Base-by-base conservation (phyloP, 1,140 invertebrate species). In the Ericerus pela region DNA sequence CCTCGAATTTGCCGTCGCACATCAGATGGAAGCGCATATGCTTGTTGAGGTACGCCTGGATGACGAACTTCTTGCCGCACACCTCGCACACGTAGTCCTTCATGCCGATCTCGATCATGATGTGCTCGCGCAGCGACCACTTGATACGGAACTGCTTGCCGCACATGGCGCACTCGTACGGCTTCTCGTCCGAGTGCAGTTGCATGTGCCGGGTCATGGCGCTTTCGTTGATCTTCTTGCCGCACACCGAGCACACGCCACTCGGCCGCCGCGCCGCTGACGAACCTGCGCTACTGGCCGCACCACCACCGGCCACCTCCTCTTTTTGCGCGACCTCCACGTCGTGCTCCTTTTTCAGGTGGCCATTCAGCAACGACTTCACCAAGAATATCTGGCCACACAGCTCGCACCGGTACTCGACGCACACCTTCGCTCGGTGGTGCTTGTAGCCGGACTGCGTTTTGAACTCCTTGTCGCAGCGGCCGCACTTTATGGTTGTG, bases 171-270 rank as follows among this genome's bases (percentile, higher is more conserved):
- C 69, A 71, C 18, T 60, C 58, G 58, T 69, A 68, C 30, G 72
- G 71, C 57, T 71, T 73, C 41, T 69, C 73, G 0, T 78, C 78
- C 33, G 73, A 78, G 69, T 80, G 78, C 59, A 82, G 85, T 65
- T 89, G 88, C 63, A 66, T 66, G 58, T 71, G 70, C 16, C 67
- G 67, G 54, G 69, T 85, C 10, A 88, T 70, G 62, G 85, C 82
- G 62, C 86, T 81, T 69, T 87, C 90, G 28, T 88, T 85, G 68
- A 94, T 94, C 2, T 85, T 80, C 59, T 92, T 86, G 2, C 82
- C 77, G 65, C 90, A 95, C 1, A 88, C 68, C 1, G 77, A 78
- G 64, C 90, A 94, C 24, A 83, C 78, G 67, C n/a, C n/a, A n/a
- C n/a, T n/a, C n/a, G n/a, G n/a, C n/a, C n/a, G n/a, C n/a, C n/a